These are phyloP conservation scores for Gonatopus flavifemur DNA, from an alignment of 1,140 invertebrate genomes.

Conservation along the genomic window DNA sequence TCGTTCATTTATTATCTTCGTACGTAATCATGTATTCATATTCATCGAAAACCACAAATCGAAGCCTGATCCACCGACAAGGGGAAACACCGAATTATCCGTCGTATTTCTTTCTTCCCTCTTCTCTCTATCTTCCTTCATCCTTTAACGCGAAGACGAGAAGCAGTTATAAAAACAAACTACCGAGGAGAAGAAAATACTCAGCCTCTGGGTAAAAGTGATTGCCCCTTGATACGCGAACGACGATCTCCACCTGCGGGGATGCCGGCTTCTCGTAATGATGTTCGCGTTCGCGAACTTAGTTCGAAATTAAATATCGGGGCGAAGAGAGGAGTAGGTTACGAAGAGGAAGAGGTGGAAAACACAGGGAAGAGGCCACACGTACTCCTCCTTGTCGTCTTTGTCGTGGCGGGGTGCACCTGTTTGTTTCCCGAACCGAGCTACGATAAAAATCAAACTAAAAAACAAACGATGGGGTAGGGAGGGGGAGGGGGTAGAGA, in stretches of 20 bases:
- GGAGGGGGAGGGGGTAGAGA: too few species aligned
- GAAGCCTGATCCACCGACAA: too few species aligned
- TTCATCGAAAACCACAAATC: too few species aligned
- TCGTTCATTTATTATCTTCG: too few species aligned
- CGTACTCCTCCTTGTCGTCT: too few species aligned
- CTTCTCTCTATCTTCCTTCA: slow-evolving; percentile 2
- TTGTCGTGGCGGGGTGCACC: slow-evolving; percentile 19
- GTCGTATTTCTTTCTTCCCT: slow-evolving; percentile 11
- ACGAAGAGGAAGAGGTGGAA: slow-evolving; percentile 4
- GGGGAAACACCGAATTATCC: too few species aligned
- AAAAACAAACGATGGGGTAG: slow-evolving; percentile 48
- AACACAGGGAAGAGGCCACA: not conserved
- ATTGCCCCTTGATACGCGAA: slow-evolving; percentile 40
- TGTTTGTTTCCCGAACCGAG: slow-evolving; percentile 29
- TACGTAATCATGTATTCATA: too few species aligned
- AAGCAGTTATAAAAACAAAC: not conserved
- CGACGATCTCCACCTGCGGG: slow-evolving; percentile 40
- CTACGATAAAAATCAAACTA: slow-evolving; percentile 48
- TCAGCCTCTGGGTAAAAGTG: slow-evolving; percentile 36
- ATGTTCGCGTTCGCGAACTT: slow-evolving; percentile 41
- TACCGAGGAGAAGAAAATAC: not conserved
- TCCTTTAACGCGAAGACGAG: not conserved
- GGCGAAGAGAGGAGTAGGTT: slow-evolving; percentile 9
- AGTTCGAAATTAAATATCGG: slow-evolving; percentile 53
- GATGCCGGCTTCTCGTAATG: slow-evolving; percentile 29